Base-by-base conservation (phyloP, 2,888 invertebrate genomes). In the Cheilosia pagana region DNA sequence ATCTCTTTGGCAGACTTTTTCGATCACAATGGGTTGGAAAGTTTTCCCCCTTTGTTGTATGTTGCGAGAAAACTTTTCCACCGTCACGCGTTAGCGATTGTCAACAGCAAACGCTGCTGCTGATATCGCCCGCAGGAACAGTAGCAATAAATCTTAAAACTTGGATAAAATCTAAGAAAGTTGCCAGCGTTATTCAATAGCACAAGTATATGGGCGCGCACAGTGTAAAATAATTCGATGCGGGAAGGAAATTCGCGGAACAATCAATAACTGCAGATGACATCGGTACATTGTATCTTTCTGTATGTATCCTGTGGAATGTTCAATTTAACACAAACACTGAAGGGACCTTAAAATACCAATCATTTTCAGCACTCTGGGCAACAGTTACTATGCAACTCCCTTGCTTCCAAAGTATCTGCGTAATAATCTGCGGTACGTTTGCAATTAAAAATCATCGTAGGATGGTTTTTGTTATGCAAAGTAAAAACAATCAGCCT, bases 141-240 rank as follows among this genome's bases (percentile, higher is more conserved):
- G 59, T 39, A 31, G 67, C 81, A 63, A 81, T 75, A 76, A 68
- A 81, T 81, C 63, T 3, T 70, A 63, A 35, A 63, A 63, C 70
- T 57, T 63, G 43, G 75, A 81, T 68, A 68, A 70, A 67, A 75
- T 63, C 62, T 35, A 59, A 48, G 48, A 62, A 12, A 50, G 52
- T 60, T 55, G 55, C 75, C 31, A 68, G 74, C 75, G 75, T 75
- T 75, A 81, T 81, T 81, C 81, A 81, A 75, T 62, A 68, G 7
- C 41, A 74, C 41, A 62, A 14, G 57, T 55, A 68, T 70, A 43
- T n/a, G 45, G 48, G 6, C 21, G 19, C 10, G 35, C 41, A 31
- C 19, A 57, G 43, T 21, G 1, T 41, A 12, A 52, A 41, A 16
- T 35, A 48, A 48, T 14, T 41, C 21, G 25, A 19, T 14, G 5